Evolutionary conservation across 2,888 invertebrate species (phyloP), one percentile per base, ranked within the genome.

Genomic region (Ectobius pallidus): DNA sequence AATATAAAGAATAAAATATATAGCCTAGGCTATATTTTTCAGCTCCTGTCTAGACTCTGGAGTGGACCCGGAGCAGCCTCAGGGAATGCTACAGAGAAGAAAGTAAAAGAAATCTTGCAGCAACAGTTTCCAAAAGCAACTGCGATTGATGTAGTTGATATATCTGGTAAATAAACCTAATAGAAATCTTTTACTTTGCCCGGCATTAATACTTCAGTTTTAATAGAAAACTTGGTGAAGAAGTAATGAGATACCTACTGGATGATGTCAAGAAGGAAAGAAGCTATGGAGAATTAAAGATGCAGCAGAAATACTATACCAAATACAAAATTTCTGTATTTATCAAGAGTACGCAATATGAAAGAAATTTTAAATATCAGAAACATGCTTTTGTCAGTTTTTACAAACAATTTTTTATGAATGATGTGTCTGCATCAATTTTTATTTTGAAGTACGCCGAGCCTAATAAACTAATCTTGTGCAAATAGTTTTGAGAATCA

Each of bases 81-180:
- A 61, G 81, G 81, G 16, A 82, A 82, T 77, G 77, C 81, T 70
- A 80, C 81, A 22, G 84, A 81, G 76, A 81, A 82, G 55, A 80
- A 83, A 78, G 83, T 87, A 77, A 80, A 80, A 75, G 76, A 79
- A 44, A 82, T 85, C 73, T 79, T 88, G 70, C 80, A 80, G 73
- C 79, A 80, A 65, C 83, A 80, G 73, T 85, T 92, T 80, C 91
- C 91, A 0, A 85, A 87, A 67, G 91, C 91, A 14, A 86, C 87
- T 11, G 83, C 85, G 61, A 86, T 92, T 71, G 86, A 88, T 79
- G 90, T 92, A 0, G 85, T 87, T 73, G 93, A 93, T 79, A 89
- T 92, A 61, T 92, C 92, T 18, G 86, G 86, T 85, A 80, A 78
- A 69, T 9, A 9, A 39, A 9, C n/a, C n/a, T n/a, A n/a, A n/a